These are phyloP conservation scores for Hystrix cristata DNA, from an alignment of 2,113 vertebrate species.

Conservation along the genomic window DNA sequence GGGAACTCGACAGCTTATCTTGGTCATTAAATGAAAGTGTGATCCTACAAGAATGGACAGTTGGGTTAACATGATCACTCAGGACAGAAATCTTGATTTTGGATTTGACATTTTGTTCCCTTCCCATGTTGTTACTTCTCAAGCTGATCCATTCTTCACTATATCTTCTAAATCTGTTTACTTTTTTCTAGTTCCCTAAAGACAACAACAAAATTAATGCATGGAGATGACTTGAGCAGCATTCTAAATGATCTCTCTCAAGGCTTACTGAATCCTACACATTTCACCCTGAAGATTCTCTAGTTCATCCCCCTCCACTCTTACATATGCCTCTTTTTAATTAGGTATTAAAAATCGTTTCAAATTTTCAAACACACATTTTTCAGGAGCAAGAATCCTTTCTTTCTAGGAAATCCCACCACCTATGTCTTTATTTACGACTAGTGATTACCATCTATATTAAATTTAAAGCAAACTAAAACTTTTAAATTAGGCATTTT, in stretches of 20 bases:
- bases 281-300: background rate
- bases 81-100: background rate
- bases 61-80: background rate
- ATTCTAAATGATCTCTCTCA: background rate
- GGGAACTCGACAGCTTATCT: background rate
- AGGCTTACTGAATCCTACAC: background rate
- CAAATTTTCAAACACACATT: background rate
- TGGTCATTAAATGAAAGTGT: background rate
- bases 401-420: background rate
- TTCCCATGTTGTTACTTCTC: background rate
- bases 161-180: background rate
- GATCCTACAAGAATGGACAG: background rate
- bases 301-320: too few relatives aligned
- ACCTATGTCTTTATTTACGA: background rate
- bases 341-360: background rate
- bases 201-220: background rate
- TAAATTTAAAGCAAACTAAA: conserved; percentile 12
- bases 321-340: background rate
- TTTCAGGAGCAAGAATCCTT: background rate
- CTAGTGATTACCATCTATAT: background rate
- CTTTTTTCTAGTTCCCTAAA: background rate
- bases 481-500: background rate
- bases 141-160: background rate
- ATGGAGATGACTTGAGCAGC: background rate
- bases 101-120: background rate